Base-by-base conservation (phyloP, 2,113 vertebrate species). In the Mirza zaza region DNA sequence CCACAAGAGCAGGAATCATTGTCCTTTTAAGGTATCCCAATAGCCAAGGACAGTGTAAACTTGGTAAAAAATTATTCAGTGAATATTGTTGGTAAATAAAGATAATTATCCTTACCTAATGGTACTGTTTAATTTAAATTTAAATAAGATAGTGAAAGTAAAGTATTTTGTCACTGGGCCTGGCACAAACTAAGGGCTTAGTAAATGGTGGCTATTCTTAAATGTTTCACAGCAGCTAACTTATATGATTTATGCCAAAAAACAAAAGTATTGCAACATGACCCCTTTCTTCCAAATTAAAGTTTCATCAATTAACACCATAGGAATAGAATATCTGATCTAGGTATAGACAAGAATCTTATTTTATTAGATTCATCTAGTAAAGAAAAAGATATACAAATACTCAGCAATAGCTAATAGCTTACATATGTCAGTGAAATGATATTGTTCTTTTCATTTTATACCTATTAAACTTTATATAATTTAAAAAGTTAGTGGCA, bases 361-460 rank as follows among this genome's bases (percentile, higher is more conserved):
- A 65, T 87, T 52, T 88, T 91, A 80, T 63, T 87, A 87, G 27
- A 29, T 48, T 97, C 8, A 67, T 57, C 50, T 71, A 75, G 25
- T 90, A 87, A 96, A 94, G 84, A 59, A 29, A 82, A 85, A 87
- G 25, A 61, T 80, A 89, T 39, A 42, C 12, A 96, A 77, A 61
- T 88, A 94, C 48, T 84, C 18, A 81, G 79, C 45, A 75, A 10
- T 71, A 76, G 10, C 25, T 91, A 65, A 57, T 79, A n/a, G 25
- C 18, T 48, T 8, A 59, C 10, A 55, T 68, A 45, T 87, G 20
- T 50, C 18, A 90, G 34, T 65, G 52, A 97, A 91, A 70, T 79
- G 48, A 82, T 39, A 71, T 5, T 71, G 42, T 85, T 81, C 8
- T 82, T 94, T 96, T 91, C 83, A 82, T 23, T 94, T 96, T 92